Evolutionary conservation across 2,888 invertebrate genomes (phyloP), one percentile per base, ranked within the genome.

Genomic region (Julus scanicus): DNA sequence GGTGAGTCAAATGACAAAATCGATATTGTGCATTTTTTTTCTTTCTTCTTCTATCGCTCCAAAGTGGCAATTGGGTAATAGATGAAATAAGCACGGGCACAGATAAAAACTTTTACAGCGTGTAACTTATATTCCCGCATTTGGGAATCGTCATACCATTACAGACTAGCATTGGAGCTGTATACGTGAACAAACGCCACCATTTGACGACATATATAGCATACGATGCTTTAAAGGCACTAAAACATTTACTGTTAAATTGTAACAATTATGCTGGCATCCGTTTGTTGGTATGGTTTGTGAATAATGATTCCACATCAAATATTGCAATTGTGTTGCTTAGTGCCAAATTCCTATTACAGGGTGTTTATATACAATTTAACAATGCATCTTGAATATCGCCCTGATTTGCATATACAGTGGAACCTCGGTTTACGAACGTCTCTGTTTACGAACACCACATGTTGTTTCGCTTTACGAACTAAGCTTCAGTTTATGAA

Each of bases 1-100:
- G 80, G 80, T 80, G 80, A 80, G 80, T 80, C 80, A 80, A 80
- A 80, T 80, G 80, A 80, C 80, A 80, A 80, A 80, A 80, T 80
- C 80, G 80, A 80, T 80, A 80, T 8, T 80, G 37, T 20, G 13
- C 13, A 29, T 37, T 80, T 80, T 80, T 80, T 80, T 80, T 37
- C 37, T n/a, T n/a, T 17, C 6, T 63, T 20, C 15, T 53, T 53
- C 2, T 8, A 8, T 17, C 4, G 80, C 13, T 29, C 9, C 80
- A 80, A 80, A 80, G 80, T 80, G 80, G 80, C 80, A 80, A 80
- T 80, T 80, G 80, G 80, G 80, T 37, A 80, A 80, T 80, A 80
- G 80, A 80, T 37, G 80, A 80, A 80, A 80, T 80, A 80, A 80
- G 80, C 80, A 80, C 80, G 80, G 80, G 37, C 80, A 37, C 9